These are phyloP conservation scores for Austrolebias charrua DNA, from an alignment of 2,797 vertebrate genomes.

Conservation along the genomic window DNA sequence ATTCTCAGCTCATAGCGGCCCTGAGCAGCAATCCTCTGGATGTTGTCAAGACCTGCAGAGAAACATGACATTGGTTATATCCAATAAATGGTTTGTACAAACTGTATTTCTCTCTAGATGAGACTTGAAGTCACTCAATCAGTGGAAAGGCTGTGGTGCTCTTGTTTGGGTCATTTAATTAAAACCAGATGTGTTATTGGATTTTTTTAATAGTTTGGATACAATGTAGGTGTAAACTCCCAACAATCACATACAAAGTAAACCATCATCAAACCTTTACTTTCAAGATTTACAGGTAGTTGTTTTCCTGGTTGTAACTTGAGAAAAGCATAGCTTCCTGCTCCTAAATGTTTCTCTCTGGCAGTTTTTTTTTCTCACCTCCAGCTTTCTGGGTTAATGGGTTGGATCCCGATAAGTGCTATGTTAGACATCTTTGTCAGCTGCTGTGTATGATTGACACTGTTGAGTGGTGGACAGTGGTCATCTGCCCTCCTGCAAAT, in stretches of 20 bases:
- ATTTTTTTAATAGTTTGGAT: not conserved
- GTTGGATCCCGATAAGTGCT: slow-evolving; percentile 20
- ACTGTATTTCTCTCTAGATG: not conserved
- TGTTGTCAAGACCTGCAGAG: slow-evolving; percentile 89
- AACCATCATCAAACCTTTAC: no score
- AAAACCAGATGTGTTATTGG: not conserved
- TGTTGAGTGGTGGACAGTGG: slow-evolving; percentile 28
- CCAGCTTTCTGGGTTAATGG: slow-evolving; percentile 16
- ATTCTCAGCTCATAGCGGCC: slow-evolving; percentile 94
- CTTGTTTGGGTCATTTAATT: not conserved
- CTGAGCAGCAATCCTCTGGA: slow-evolving; percentile 91
- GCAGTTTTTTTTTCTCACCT: slow-evolving; percentile 2
- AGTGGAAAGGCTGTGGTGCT: not conserved
- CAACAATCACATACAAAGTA: not conserved
- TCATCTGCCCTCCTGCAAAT: slow-evolving; percentile 33
- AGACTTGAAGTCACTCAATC: not conserved
- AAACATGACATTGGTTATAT: slow-evolving; percentile 1
- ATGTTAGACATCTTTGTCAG: slow-evolving; percentile 20
- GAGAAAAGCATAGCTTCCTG: not conserved
- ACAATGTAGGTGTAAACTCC: not conserved
- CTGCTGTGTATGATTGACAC: slow-evolving; percentile 38
- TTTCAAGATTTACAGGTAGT: not conserved
- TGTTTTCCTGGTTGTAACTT: not conserved
- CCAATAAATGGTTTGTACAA: not conserved
- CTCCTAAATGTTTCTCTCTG: not conserved